Conservation (phyloP, 1,140 invertebrate genomes). For the Calliphora vicina region DNA sequence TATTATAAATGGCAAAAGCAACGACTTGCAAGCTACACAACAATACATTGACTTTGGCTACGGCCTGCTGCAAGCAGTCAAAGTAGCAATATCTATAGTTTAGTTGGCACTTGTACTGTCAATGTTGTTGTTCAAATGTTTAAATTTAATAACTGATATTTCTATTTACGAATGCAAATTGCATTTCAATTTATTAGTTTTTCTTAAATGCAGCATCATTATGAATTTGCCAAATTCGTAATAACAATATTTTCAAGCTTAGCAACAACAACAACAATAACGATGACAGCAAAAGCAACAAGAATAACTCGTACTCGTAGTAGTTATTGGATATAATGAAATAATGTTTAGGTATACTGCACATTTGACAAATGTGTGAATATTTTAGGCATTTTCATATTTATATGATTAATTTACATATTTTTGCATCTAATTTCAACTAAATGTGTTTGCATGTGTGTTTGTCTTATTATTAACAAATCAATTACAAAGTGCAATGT, state of each 20-base stretch:
- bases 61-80: too few species aligned
- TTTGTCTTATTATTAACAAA: too few species aligned
- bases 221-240: not conserved
- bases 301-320: not conserved
- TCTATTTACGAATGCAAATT: slow-evolving; percentile 5
- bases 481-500: too few species aligned
- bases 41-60: not conserved
- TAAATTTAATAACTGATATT: not conserved
- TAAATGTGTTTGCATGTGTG: too few species aligned
- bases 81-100: not conserved
- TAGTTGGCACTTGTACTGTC: not conserved
- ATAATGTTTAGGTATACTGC: not conserved
- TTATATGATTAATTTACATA: not conserved
- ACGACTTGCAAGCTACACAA: not conserved
- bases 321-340: not conserved
- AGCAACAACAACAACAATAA: not conserved
- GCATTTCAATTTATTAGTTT: not conserved
- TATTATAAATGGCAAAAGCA: not conserved
- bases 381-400: not conserved
- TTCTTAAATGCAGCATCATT: slow-evolving; percentile 6
- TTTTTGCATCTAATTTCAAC: not conserved
- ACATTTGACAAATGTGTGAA: not conserved
- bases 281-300: not conserved
- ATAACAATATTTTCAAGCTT: not conserved
- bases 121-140: not conserved